Evolutionary conservation across 1,140 invertebrate genomes (phyloP), one percentile per base, ranked within the genome.

Genomic region (Gonioctena quinquepunctata): DNA sequence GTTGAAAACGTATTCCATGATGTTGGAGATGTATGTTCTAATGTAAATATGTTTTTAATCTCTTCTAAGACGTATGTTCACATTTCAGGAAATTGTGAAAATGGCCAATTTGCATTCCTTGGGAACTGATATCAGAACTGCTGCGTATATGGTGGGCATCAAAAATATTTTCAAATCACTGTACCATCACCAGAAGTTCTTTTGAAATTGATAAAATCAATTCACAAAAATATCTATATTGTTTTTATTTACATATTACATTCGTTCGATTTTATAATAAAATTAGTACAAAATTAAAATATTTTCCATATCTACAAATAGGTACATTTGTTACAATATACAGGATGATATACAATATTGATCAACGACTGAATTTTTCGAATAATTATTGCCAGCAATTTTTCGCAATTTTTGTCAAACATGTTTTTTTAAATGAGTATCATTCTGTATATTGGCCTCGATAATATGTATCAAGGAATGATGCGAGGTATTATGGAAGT

Each of bases 81-180:
- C 1, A 18, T 91, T 73, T 90, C 92, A 91, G 89, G 89, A 91
- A 73, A 94, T 96, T 62, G 92, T 93, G 85, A 81, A 84, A 25
- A 90, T 90, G 1, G 89, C 90, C 8, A 86, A 89, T 80, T 87
- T 89, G 11, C 76, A 71, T 90, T 93, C 83, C 67, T 83, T 96
- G 3, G 92, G 93, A 26, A 83, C 95, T 57, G 94, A 96, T 83
- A 77, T 96, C 13, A 86, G 94, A 23, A 93, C 91, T 21, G 94
- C 95, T 18, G 93, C 93, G 2, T 96, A 94, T 82, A 89, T 93
- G 27, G 92, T 90, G 56, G 86, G 93, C 1, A 91, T 96, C 49
- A 90, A 92, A 72, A 96, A 94, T 79, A 94, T 96, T 70, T 96
- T 94, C 82, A 87, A 88, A 23, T 59, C 63, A 28, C 75, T 79